phyloP scores from a whole-genome alignment of 2,888 invertebrate species.

The Hermaeophaga mercurialis region DNA sequence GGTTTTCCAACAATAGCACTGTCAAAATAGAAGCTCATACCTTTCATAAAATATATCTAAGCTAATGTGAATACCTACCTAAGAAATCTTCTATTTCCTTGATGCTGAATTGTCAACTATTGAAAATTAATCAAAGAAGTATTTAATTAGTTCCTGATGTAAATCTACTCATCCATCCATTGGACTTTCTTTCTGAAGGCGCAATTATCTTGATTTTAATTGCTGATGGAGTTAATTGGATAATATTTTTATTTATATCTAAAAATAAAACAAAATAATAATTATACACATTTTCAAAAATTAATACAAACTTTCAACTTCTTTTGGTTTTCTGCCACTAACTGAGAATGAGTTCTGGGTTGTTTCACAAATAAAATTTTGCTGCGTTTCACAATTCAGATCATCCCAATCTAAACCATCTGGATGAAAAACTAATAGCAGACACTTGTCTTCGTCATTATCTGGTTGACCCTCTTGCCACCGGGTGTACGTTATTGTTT shows the following conservation, averaged over 20 bases:
- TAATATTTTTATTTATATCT: neutral
- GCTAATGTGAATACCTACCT: too few species aligned
- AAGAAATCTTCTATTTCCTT: too few species aligned
- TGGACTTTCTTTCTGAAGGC: neutral
- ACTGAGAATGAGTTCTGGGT: neutral
- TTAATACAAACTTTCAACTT: neutral
- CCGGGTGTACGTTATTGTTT: neutral
- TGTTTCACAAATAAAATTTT: conserved; percentile 1
- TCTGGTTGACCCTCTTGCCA: neutral
- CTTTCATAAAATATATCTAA: too few species aligned
- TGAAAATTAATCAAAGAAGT: too few species aligned
- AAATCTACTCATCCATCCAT: too few species aligned
- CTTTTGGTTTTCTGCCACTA: neutral
- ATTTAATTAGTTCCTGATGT: too few species aligned
- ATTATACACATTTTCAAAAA: neutral
- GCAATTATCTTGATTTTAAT: neutral
- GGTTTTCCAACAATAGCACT: too few species aligned
- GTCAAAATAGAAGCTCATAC: too few species aligned
- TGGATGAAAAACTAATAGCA: neutral
- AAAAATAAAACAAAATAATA: neutral
- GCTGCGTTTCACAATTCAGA: neutral
- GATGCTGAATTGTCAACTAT: too few species aligned
- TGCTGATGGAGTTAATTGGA: neutral
- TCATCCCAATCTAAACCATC: neutral
- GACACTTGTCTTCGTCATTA: neutral